phyloP scores from a whole-genome alignment of 2,113 vertebrate species.

The Lutjanus erythropterus region DNA sequence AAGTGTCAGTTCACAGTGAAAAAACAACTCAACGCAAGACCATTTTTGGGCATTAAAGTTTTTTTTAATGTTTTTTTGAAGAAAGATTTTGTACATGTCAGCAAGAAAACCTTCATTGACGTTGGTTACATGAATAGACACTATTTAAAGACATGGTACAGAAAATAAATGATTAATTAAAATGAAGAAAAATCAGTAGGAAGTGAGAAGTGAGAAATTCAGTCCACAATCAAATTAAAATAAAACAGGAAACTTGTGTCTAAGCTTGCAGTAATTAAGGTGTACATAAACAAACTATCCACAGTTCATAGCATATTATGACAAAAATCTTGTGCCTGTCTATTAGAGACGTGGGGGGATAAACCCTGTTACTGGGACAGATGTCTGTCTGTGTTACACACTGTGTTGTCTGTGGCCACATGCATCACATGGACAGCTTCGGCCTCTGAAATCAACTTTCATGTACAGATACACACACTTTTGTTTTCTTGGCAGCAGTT shows the following conservation, averaged over 20 bases:
- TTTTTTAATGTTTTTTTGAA: not conserved
- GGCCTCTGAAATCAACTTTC: not conserved
- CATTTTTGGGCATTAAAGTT: not conserved
- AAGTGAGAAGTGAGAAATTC: not conserved
- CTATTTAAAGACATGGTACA: not conserved
- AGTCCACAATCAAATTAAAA: not conserved
- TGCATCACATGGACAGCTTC: slow-evolving; percentile 29
- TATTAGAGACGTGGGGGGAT: slow-evolving; percentile 37
- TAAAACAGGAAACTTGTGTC: not conserved
- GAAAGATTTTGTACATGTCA: not conserved
- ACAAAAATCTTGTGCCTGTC: slow-evolving; percentile 31
- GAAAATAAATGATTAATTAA: not conserved
- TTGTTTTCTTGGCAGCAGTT: not conserved
- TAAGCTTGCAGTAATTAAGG: not conserved
- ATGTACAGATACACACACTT: slow-evolving; percentile 43
- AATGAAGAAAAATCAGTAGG: not conserved
- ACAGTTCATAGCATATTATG: not conserved
- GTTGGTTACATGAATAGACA: not conserved
- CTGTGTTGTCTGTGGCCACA: not conserved
- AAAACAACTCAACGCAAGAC: not conserved
- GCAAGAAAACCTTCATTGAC: not conserved
- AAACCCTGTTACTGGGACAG: slow-evolving; percentile 30
- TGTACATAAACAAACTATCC: slow-evolving; percentile 13
- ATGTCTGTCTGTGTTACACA: slow-evolving; percentile 33
- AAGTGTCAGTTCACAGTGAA: not conserved